These are phyloP conservation scores for Platanista minor DNA, from an alignment of 2,113 vertebrate genomes.

Conservation along the genomic window DNA sequence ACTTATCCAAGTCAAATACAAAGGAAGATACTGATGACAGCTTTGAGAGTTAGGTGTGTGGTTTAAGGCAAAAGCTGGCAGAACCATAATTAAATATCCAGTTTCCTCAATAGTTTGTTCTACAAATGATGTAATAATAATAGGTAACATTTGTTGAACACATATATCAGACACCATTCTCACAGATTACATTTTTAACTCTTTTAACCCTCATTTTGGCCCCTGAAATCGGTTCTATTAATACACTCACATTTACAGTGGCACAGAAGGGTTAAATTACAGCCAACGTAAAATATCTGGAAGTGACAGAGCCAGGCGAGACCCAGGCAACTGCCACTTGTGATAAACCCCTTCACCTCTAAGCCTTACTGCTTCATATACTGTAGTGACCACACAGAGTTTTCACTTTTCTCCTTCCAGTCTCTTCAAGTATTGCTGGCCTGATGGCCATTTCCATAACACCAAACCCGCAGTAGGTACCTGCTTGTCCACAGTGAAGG, in stretches of 20 bases:
- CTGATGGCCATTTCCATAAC: not conserved
- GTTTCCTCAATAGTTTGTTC: not conserved
- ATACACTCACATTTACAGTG: not conserved
- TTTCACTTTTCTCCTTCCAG: not conserved
- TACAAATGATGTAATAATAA: slow-evolving; percentile 27
- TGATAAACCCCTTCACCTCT: not conserved
- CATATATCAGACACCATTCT: not conserved
- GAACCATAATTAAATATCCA: slow-evolving; percentile 22
- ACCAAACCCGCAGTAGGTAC: not conserved
- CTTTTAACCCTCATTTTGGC: not conserved
- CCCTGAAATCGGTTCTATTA: not conserved
- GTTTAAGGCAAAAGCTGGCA: slow-evolving; percentile 13
- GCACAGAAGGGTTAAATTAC: not conserved
- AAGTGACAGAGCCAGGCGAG: not conserved
- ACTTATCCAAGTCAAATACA: not conserved
- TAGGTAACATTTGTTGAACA: not conserved
- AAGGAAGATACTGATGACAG: slow-evolving; percentile 17
- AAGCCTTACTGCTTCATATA: not conserved
- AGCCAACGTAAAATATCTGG: not conserved
- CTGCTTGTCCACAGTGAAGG: not conserved
- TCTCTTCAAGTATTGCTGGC: not conserved
- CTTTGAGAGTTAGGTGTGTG: slow-evolving; percentile 11
- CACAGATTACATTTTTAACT: not conserved
- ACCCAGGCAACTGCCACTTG: not conserved
- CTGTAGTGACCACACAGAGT: not conserved